Conservation (phyloP, 2,797 vertebrate genomes). For the Betta splendens region DNA sequence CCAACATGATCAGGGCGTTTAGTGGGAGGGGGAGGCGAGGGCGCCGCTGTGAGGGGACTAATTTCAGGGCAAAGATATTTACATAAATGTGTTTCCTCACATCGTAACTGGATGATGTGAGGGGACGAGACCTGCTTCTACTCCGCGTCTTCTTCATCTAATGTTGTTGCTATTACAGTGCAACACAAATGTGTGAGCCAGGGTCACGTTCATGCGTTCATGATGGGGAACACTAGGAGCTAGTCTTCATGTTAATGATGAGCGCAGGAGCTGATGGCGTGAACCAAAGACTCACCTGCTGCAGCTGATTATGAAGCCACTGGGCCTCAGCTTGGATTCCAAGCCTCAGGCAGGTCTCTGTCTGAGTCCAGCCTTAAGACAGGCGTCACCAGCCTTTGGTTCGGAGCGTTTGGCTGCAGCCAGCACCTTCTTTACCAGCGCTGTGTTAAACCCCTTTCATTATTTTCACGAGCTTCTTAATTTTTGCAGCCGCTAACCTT, state of each 20-base stretch:
- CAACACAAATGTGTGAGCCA: no score
- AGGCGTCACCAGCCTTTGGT: conserved; percentile 27
- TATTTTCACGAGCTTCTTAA: conserved; percentile 13
- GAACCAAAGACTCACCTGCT: neutral
- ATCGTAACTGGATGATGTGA: conserved; percentile 1
- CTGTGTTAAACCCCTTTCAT: conserved; percentile 9
- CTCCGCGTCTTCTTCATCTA: neutral
- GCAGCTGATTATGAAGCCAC: conserved; percentile 18
- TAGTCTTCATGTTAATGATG: neutral
- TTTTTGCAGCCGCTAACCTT: conserved; percentile 2
- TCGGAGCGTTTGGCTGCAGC: conserved; percentile 27
- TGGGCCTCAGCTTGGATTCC: conserved; percentile 37
- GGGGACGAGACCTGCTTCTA: conserved; percentile 7
- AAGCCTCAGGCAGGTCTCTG: conserved; percentile 38
- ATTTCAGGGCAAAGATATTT: conserved; percentile 41
- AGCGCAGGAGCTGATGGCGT: neutral
- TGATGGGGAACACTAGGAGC: no score
- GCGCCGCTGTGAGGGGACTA: conserved; percentile 15
- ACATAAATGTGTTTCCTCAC: conserved; percentile 19
- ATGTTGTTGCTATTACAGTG: no score
- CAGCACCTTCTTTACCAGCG: conserved; percentile 16
- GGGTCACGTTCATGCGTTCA: no score
- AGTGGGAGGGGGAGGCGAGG: neutral
- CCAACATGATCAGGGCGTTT: conserved; percentile 35
- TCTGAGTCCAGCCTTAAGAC: conserved; percentile 39